phyloP scores from a whole-genome alignment of 1,140 invertebrate species.

The Thaumetopoea pityocampa region DNA sequence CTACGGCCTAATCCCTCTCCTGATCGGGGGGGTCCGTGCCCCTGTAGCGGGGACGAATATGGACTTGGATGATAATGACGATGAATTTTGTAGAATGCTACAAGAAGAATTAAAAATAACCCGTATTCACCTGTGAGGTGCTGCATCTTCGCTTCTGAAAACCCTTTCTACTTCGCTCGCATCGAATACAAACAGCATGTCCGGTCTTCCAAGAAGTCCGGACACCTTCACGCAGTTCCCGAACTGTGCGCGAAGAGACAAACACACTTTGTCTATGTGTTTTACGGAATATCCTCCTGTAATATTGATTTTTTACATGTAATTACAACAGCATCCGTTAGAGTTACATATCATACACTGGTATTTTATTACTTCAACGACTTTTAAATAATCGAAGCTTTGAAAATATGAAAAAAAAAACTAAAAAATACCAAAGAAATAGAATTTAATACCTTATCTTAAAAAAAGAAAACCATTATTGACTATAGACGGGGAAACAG shows the following conservation, averaged over 20 bases:
- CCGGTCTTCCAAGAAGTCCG: slow-evolving; percentile 84
- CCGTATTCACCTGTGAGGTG: slow-evolving; percentile 80
- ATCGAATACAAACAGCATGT: slow-evolving; percentile 87
- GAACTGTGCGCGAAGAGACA: slow-evolving; percentile 79
- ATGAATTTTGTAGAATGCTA: too few relatives aligned
- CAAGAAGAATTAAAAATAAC: too few relatives aligned
- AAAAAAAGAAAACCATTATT: too few relatives aligned
- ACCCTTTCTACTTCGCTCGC: slow-evolving; percentile 86
- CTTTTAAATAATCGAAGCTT: too few relatives aligned
- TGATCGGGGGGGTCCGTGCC: too few relatives aligned
- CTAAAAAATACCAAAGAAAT: too few relatives aligned
- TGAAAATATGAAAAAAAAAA: too few relatives aligned
- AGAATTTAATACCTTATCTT: too few relatives aligned
- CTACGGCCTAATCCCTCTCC: too few relatives aligned
- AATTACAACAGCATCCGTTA: not conserved
- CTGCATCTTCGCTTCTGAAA: slow-evolving; percentile 83
- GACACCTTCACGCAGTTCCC: slow-evolving; percentile 87
- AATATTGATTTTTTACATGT: not conserved
- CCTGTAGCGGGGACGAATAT: too few relatives aligned
- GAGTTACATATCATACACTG: not conserved
- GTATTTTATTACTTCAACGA: not conserved
- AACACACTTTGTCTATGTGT: slow-evolving; percentile 84
- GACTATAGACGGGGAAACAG: too few relatives aligned
- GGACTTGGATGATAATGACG: too few relatives aligned
- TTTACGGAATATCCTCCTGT: slow-evolving; percentile 83